Evolutionary conservation across 2,888 invertebrate genomes (phyloP).

Genomic region (Spialia ferax): DNA sequence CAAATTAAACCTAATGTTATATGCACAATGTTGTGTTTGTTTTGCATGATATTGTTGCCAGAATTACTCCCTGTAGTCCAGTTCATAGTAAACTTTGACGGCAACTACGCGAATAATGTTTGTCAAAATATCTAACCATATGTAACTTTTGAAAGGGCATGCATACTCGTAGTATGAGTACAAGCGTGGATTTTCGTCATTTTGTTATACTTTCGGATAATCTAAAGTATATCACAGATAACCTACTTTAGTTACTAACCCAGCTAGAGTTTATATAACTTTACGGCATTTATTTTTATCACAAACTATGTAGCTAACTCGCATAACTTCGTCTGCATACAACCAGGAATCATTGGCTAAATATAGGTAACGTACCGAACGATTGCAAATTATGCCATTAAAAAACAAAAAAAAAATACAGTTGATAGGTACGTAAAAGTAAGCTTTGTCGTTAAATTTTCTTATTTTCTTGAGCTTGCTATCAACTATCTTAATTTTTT

Average conservation of each 20-base stretch:
- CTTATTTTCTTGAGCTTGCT: too few relatives aligned
- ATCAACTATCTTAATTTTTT: too few relatives aligned
- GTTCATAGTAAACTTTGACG: conserved; percentile 26
- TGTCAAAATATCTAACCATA: conserved; percentile 11
- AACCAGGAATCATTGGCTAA: too few relatives aligned
- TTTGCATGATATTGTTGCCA: conserved; percentile 15
- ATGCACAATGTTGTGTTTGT: neutral
- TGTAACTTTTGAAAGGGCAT: neutral
- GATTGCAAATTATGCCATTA: too few relatives aligned
- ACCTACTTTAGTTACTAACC: conserved; percentile 3
- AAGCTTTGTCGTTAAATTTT: too few relatives aligned
- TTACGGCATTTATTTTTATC: conserved; percentile 21
- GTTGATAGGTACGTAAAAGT: too few relatives aligned
- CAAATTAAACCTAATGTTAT: conserved; percentile 16
- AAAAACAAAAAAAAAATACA: too few relatives aligned
- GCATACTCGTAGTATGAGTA: neutral
- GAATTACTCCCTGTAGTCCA: conserved; percentile 31
- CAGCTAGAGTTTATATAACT: conserved; percentile 6
- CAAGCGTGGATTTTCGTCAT: neutral
- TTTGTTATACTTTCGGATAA: conserved; percentile 7
- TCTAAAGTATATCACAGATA: neutral
- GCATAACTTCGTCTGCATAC: too few relatives aligned
- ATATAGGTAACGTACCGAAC: too few relatives aligned
- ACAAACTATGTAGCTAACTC: too few relatives aligned
- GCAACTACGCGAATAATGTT: conserved; percentile 19